Base-by-base conservation (phyloP, 1,140 invertebrate genomes). In the Antheraea pernyi region DNA sequence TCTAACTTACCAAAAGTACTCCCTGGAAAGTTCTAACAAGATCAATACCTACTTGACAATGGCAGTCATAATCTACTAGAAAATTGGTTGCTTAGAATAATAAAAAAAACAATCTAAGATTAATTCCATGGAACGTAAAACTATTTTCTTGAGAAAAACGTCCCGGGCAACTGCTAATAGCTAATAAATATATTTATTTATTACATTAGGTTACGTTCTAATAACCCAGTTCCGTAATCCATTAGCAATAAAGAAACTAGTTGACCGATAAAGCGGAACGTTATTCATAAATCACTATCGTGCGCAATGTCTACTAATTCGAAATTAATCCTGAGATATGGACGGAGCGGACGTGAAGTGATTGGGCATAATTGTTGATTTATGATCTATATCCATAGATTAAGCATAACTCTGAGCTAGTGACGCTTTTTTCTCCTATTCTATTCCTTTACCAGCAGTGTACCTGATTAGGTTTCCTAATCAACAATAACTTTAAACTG, bases 231-330 rank as follows among this genome's bases (percentile, higher is more conserved):
- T 53, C 13, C 46, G 13, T 53, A 16, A 53, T 6, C 46, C 46
- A 53, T 53, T 53, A 53, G 46, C 16, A 53, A 53, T 53, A 53
- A 53, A 53, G 46, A 53, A 53, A 53, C 46, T n/a, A 53, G 46
- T 53, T 53, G 46, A 53, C 16, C 46, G 16, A 53, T 53, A 13
- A 53, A 53, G 46, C 46, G 46, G 13, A 16, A 16, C 46, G 46
- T n/a, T 13, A 53, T 16, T 16, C 11, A 53, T 53, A 16, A 53
- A 53, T 53, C 46, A 53, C 46, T 16, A 53, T 53, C 46, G 46
- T 53, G 1, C 46, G 13, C 46, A 53, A 16, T 16, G 46, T 53
- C 10, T 53, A 53, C 46, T 53, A 53, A 53, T 53, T 53, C 46
- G 46, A 53, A n/a, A 53, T 16, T 53, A 53, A 53, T 53, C 11